phyloP scores from a whole-genome alignment of 2,888 invertebrate genomes.

The Strigamia crassipes region DNA sequence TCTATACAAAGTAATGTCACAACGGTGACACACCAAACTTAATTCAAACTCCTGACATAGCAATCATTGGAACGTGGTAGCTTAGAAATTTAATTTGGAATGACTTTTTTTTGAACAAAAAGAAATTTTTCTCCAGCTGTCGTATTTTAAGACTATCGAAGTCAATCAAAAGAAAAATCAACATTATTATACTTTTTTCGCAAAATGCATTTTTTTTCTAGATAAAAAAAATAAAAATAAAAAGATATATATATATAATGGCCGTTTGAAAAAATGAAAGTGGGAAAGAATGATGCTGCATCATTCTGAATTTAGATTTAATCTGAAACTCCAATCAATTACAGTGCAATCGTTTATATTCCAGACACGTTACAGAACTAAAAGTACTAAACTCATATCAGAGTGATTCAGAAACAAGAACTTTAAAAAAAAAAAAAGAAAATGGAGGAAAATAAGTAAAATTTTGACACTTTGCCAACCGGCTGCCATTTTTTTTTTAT shows the following conservation, averaged over 20 bases:
- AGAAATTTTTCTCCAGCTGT: slow-evolving; percentile 1
- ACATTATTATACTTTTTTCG: not conserved
- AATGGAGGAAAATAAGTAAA: too few relatives aligned
- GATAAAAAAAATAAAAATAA: not conserved
- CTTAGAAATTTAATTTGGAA: slow-evolving; percentile 6
- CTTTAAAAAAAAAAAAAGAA: too few relatives aligned
- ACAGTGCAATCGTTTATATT: not conserved
- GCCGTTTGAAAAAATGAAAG: not conserved
- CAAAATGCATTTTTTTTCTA: not conserved
- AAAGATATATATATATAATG: not conserved
- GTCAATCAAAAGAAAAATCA: not conserved
- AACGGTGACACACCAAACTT: slow-evolving; percentile 4
- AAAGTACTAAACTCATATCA: not conserved
- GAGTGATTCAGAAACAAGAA: not conserved
- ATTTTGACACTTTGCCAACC: too few relatives aligned
- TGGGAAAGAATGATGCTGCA: not conserved
- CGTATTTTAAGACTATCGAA: not conserved
- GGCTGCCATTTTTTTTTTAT: too few relatives aligned
- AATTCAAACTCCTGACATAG: slow-evolving; percentile 30
- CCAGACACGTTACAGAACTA: not conserved
- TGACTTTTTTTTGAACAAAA: not conserved
- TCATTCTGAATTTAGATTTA: not conserved
- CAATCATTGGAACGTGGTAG: slow-evolving; percentile 30
- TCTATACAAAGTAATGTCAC: slow-evolving; percentile 12
- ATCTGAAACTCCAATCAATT: not conserved